These are phyloP conservation scores for Hypena proboscidalis DNA, from an alignment of 2,888 invertebrate genomes.

Conservation along the genomic window DNA sequence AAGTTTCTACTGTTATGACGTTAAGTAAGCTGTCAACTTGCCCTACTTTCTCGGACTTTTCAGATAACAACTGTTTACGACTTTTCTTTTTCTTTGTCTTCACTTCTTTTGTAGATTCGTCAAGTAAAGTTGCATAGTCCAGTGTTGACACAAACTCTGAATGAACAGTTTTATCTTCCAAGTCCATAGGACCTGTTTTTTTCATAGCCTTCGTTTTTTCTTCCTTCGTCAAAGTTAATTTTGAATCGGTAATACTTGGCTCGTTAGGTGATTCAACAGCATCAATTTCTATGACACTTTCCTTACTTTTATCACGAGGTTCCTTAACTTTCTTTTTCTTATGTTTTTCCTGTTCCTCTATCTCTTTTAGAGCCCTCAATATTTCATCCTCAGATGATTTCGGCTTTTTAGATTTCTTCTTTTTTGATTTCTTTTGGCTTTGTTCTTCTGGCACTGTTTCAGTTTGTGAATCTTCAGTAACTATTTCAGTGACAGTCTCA, in stretches of 20 bases:
- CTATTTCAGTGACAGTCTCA: slow-evolving; percentile 54
- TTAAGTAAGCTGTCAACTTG: slow-evolving; percentile 14
- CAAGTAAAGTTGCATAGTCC: slow-evolving; percentile 24
- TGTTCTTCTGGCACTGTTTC: slow-evolving; percentile 43
- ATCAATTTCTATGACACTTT: slow-evolving; percentile 29
- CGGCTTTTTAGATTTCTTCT: slow-evolving; percentile 73
- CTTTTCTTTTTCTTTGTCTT: slow-evolving; percentile 47
- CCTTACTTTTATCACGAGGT: slow-evolving; percentile 53
- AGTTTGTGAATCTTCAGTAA: slow-evolving; percentile 38
- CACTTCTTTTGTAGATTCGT: slow-evolving; percentile 27
- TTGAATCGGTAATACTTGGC: slow-evolving; percentile 14
- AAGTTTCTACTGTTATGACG: slow-evolving; percentile 10
- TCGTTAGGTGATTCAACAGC: slow-evolving; percentile 16
- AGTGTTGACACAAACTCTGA: slow-evolving; percentile 28
- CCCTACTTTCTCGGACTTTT: slow-evolving; percentile 27
- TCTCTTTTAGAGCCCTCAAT: slow-evolving; percentile 76
- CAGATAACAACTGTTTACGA: slow-evolving; percentile 33
- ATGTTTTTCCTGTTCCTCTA: slow-evolving; percentile 64
- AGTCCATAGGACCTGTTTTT: slow-evolving; percentile 52
- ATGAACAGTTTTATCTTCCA: slow-evolving; percentile 21
- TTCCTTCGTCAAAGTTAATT: slow-evolving; percentile 19
- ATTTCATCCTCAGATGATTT: slow-evolving; percentile 72
- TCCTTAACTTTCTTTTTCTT: slow-evolving; percentile 71
- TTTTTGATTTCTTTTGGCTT: slow-evolving; percentile 66
- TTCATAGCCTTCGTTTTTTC: slow-evolving; percentile 51